Base-by-base conservation (phyloP, 2,797 vertebrate species). In the Chelmon rostratus region DNA sequence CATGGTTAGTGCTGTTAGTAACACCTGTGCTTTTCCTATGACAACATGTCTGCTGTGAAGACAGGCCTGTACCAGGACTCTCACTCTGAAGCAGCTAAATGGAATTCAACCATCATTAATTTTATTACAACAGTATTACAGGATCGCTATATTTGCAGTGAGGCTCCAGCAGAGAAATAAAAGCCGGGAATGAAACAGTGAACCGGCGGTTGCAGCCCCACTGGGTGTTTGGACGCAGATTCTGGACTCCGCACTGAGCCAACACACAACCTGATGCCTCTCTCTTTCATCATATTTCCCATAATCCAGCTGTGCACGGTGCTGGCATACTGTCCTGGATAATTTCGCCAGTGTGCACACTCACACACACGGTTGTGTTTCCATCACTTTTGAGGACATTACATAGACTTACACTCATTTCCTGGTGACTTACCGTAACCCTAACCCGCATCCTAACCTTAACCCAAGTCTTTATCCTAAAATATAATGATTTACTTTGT, bases 231-330 rank as follows among this genome's bases (percentile, higher is more conserved):
- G 62, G 70, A 59, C 33, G 21, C 33, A 37, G 49, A 68, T 38
- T 61, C 40, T 50, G 21, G 50, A 52, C 53, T 62, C 53, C 15
- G n/a, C 11, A 16, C 50, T 38, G 76, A 80, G 70, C 61, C 49
- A 68, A 62, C 53, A 76, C 73, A 54, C 74, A 89, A 88, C 81
- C 68, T 77, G 82, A 82, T 78, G 73, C 82, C 65, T 88, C 80
- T 70, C 28, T 50, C 15, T 75, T 52, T 80, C 46, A 64, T 61
- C 58, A 46, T 18, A 64, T 84, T 79, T 28, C 73, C 66, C 78
- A 78, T 42, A 72, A 59, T 76, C 25, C 76, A 76, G 59, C 79
- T 46, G 56, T 38, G 11, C 35, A 28, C 6, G 16, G 40, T 44
- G 40, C 40, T 68, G 65, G 38, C 38, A 10, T 10, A 23, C 54